These are phyloP conservation scores for Mesocricetus auratus DNA, from an alignment of 2,113 vertebrate species.

Conservation along the genomic window DNA sequence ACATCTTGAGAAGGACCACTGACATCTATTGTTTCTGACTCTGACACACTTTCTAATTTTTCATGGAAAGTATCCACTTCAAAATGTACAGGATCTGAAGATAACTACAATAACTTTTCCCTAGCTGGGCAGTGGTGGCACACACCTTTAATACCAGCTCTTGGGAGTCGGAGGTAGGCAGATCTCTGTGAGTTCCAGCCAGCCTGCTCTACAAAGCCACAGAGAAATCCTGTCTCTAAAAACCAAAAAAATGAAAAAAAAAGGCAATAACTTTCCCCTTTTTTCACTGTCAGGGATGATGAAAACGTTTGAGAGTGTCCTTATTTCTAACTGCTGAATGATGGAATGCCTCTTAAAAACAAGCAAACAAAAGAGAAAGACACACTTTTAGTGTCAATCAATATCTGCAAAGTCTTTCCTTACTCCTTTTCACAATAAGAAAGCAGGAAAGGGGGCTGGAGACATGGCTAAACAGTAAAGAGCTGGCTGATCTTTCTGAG, in stretches of 20 bases:
- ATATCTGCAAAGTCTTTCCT: fast-evolving
- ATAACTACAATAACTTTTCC: background rate
- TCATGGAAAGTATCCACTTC: conserved; percentile 2
- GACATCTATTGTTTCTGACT: background rate
- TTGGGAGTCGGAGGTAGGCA: no score
- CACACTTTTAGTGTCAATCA: background rate
- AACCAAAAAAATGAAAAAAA: no score
- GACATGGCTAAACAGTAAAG: background rate
- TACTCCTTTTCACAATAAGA: background rate
- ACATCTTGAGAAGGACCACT: background rate
- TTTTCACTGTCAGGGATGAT: background rate
- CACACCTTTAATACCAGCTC: no score
- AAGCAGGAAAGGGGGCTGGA: background rate
- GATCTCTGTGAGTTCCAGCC: no score
- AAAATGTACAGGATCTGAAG: conserved; percentile 30
- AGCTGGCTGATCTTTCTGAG: background rate
- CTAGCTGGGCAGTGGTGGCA: no score
- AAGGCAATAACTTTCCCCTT: background rate
- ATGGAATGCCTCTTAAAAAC: background rate
- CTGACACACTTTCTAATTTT: conserved; percentile 22
- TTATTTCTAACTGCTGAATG: background rate
- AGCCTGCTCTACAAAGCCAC: no score
- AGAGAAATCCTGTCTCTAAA: no score
- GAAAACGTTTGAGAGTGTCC: conserved; percentile 3
- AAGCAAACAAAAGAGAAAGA: background rate